Evolutionary conservation across 2,797 vertebrate species (phyloP).

Genomic region (Eospalax fontanierii): DNA sequence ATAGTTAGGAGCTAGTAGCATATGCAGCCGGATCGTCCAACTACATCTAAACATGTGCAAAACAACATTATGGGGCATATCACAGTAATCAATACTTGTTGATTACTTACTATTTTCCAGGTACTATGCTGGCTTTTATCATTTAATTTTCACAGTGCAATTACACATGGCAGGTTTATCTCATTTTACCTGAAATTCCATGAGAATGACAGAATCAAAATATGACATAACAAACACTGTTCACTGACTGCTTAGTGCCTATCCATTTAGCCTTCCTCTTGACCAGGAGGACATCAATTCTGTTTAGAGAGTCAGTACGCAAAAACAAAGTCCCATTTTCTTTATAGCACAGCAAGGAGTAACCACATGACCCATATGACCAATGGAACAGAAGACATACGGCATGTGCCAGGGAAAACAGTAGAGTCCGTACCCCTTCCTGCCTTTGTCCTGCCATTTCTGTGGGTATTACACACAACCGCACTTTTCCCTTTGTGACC

Average conservation of each 20-base stretch:
- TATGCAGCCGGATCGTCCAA: neutral
- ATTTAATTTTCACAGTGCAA: slow-evolving; percentile 43
- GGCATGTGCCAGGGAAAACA: neutral
- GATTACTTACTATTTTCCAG: neutral
- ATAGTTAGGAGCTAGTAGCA: neutral
- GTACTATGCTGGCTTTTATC: slow-evolving; percentile 3
- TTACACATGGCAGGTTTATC: neutral
- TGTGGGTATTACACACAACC: neutral
- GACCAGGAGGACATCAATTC: neutral
- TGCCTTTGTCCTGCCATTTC: neutral
- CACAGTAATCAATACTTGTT: neutral
- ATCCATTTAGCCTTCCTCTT: neutral
- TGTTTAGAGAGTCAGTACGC: neutral
- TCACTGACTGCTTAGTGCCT: neutral
- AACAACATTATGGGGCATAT: neutral
- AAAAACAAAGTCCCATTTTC: neutral
- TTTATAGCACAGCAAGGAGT: neutral
- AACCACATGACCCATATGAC: neutral
- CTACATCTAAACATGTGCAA: neutral
- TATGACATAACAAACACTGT: neutral
- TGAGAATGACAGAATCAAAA: slow-evolving; percentile 33
- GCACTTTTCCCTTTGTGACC: neutral
- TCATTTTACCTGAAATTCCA: slow-evolving; percentile 33
- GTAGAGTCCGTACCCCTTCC: neutral
- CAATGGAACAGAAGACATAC: neutral